Base-by-base conservation (phyloP, 2,113 vertebrate genomes). In the Cariama cristata region DNA sequence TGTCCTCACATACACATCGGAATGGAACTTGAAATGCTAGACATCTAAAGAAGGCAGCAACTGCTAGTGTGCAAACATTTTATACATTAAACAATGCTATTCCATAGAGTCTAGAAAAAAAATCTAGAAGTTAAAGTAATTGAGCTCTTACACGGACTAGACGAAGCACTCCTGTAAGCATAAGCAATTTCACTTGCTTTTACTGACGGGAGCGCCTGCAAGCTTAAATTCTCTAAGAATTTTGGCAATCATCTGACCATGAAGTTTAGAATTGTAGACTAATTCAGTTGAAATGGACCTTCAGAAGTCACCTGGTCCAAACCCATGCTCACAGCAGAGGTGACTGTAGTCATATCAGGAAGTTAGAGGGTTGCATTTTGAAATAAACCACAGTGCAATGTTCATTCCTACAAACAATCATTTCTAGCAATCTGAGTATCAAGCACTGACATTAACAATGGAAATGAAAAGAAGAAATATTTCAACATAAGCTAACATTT, bases 21-120 rank as follows among this genome's bases (percentile, higher is more conserved):
- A 81, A 50, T 1, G 0, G 13, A 64, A 72, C 2, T 3, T 0
- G 0, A 75, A 79, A 44, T 67, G 22, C 35, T 60, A 89, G 15
- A n/a, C 9, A 53, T 23, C 14, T 86, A 30, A 67, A 50, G 38
- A 47, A 0, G 13, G 33, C 18, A 62, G 30, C 33, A 60, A 19
- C 38, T n/a, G 50, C 18, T 53, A 2, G 0, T 2, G 15, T 42
- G 21, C 8, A 88, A 74, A 53, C 1, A n/a, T 38, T 58, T 66
- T 18, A 47, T 63, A 4, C 19, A 27, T 33, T 50, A 56, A 79
- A 50, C 7, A 50, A 33, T 12, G 7, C 7, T 35, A 69, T 21
- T 49, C 11, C 8, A 30, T 0, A 40, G 14, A 47, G 53, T 20
- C 44, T 20, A 2, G 21, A 67, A 44, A 96, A 96, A 89, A 47